Evolutionary conservation across 2,888 invertebrate species (phyloP).

Genomic region (Thymelicus acteon): DNA sequence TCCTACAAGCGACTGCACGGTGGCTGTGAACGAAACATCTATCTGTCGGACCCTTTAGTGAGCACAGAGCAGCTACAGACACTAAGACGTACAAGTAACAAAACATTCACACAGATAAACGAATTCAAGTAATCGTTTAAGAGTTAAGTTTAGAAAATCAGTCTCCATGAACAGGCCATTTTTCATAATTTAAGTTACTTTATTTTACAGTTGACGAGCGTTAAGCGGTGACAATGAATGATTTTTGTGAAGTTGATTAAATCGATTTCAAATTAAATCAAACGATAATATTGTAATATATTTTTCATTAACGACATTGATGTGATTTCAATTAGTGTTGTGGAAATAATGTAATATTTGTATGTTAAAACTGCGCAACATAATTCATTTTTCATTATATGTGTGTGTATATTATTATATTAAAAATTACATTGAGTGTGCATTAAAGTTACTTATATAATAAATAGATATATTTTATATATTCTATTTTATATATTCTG

Average conservation of each 20-base stretch:
- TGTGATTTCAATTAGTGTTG: not conserved
- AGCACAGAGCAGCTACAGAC: conserved; percentile 18
- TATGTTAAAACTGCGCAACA: too few relatives aligned
- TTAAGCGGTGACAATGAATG: conserved; percentile 50
- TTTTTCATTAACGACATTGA: not conserved
- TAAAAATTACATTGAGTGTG: not conserved
- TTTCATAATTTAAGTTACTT: conserved; percentile 64
- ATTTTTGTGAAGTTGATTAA: not conserved
- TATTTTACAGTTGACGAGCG: conserved; percentile 51
- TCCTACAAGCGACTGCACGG: conserved; percentile 31
- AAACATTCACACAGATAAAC: conserved; percentile 38
- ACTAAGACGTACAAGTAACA: conserved; percentile 13
- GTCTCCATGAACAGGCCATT: conserved; percentile 83
- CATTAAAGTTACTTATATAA: not conserved
- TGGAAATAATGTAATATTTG: not conserved
- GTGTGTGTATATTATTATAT: not conserved
- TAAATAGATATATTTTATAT: not conserved
- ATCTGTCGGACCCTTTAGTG: conserved; percentile 1
- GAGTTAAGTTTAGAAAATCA: conserved; percentile 81
- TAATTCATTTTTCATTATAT: not conserved
- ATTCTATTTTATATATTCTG: not conserved
- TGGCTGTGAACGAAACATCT: conserved; percentile 9
- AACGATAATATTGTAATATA: too few relatives aligned
- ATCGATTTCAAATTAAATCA: not conserved
- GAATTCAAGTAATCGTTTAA: conserved; percentile 60